Base-by-base conservation (phyloP, 2,888 invertebrate genomes). In the Tholera decimalis region DNA sequence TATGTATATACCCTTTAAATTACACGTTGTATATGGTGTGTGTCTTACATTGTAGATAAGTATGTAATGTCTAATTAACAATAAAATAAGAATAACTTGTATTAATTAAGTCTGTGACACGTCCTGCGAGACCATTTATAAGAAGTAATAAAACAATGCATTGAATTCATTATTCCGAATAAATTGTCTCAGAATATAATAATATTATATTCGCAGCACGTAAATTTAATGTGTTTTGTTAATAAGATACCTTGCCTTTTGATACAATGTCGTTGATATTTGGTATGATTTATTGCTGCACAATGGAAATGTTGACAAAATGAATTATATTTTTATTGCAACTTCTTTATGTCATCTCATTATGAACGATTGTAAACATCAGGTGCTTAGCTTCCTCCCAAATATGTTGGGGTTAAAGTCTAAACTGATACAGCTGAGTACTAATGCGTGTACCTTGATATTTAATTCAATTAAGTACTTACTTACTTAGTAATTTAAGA, bases 81-180 rank as follows among this genome's bases (percentile, higher is more conserved):
- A 26, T 58, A 20, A 47, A 24, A 50, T 18, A 63, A 24, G 24
- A 39, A 15, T 65, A 41, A 28, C 11, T 22, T 13, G 6, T 9
- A 20, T 24, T 64, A 22, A 53, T 43, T 24, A 41, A 66, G 4
- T 66, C 66, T 22, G 3, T 1, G 22, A 11, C 50, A 67, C 46
- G 44, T 41, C 15, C 26, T 30, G 46, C 33, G 46, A 47, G 28
- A 53, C 60, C 51, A 22, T 68, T 18, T 58, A 56, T 2, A 7
- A 41, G 2, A 35, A 28, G 33, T 24, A 39, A 39, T 50, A 51
- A 26, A 39, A 39, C 39, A 58, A 28, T 67, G 44, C 30, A 50
- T 59, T 68, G 33, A 35, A 51, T 58, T 51, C 59, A 51, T 67
- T 26, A 68, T 26, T 59, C 50, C 46, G 28, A 59, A 59, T 59